Evolutionary conservation across 2,888 invertebrate genomes (phyloP), one percentile per base, ranked within the genome.

Genomic region (Meiosimyza platycephala): DNA sequence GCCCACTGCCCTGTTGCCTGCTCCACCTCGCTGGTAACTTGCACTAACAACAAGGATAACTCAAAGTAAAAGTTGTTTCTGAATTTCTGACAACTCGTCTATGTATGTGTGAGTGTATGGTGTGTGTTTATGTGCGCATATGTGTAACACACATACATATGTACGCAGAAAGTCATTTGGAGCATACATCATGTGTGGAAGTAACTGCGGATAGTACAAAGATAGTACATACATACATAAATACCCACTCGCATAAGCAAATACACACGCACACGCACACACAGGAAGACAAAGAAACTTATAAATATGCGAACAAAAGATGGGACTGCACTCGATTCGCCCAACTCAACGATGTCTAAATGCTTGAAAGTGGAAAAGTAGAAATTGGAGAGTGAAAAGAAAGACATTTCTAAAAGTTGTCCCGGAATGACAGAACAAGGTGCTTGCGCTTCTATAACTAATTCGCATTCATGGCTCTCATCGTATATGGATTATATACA

Each of bases 391-490:
- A n/a, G 11, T 18, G 22, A 16, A 55, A 40, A 13, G 63, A 63
- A 62, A 52, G 22, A 28, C 74, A 74, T 76, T 76, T 75, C 72
- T 74, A 75, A 75, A 77, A 76, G 76, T 76, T 78, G 76, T 78
- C 78, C 74, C 76, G 76, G 77, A 76, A 76, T 75, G 76, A 75
- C 77, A 75, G 75, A 78, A 78, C 78, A 78, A 77, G 75, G 77
- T 78, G 75, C 75, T 77, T 74, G 75, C 63, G 54, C 40, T 60
- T 71, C 71, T 63, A 55, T 75, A 77, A 78, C 78, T 76, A 76
- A 78, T 77, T 77, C 76, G 72, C 76, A 78, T 72, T 71, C 69
- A 64, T 59, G 59, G 60, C 28, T 60, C 33, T 60, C 40, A 40
- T 40, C 57, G 18, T 47, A 28, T 59, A 50, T 18, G 54, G 63